Percentiles rank a stretch among this genome's conserved stretches.
phyloP scores from a whole-genome alignment of 2,888 invertebrate species.

The Venustoraphidia nigricollis region DNA sequence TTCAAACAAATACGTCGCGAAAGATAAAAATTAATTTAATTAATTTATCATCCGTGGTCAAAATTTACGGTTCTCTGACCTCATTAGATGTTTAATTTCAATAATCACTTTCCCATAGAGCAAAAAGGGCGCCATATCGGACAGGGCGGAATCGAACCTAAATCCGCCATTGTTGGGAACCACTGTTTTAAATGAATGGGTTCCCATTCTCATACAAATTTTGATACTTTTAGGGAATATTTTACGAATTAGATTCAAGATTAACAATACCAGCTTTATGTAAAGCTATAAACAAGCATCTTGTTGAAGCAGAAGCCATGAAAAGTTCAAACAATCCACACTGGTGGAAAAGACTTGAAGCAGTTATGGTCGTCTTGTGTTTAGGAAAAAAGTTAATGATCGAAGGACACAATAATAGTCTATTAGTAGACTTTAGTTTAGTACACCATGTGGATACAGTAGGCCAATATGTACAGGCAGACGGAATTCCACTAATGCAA shows the following conservation, averaged over 20 bases:
- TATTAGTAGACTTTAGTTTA: neutral
- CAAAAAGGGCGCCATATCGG: too few relatives aligned
- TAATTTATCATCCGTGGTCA: too few relatives aligned
- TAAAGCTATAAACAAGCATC: constrained; percentile 1
- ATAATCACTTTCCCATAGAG: too few relatives aligned
- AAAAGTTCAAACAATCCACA: constrained; percentile 8
- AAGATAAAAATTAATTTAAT: too few relatives aligned
- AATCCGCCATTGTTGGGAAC: too few relatives aligned
- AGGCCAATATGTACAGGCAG: neutral
- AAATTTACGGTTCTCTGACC: too few relatives aligned
- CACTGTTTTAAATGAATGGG: too few relatives aligned
- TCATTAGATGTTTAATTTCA: too few relatives aligned
- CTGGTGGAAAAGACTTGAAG: constrained; percentile 41
- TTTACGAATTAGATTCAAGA: neutral
- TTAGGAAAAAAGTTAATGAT: constrained; percentile 24
- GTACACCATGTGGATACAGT: neutral
- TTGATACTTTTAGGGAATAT: too few relatives aligned
- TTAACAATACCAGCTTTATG: constrained; percentile 1
- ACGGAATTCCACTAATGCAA: constrained; percentile 1
- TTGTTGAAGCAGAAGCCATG: neutral
- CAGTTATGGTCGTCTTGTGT: constrained; percentile 36
- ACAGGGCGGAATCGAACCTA: too few relatives aligned
- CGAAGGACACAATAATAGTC: neutral
- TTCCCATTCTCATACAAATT: too few relatives aligned
- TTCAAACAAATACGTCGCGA: too few relatives aligned